Base-by-base conservation (phyloP, 1,140 invertebrate genomes). In the Hestina assimilis region DNA sequence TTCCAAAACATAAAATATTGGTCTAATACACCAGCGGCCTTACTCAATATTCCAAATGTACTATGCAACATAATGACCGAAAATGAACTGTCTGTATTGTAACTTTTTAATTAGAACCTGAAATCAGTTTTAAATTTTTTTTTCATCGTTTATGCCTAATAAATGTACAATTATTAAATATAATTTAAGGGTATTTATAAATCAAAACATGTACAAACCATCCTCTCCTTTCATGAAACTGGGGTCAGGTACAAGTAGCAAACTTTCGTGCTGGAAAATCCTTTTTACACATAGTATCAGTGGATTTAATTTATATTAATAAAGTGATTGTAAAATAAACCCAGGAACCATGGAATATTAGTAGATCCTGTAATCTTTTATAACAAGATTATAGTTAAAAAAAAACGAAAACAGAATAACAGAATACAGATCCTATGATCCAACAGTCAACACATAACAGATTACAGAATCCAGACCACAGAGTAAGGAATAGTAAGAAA, bases 51-150 rank as follows among this genome's bases (percentile, higher is more conserved):
- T 79, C 74, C 47, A 58, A 58, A 53, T 69, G 51, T 79, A 59
- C 82, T 77, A 85, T 81, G 64, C 75, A 82, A 83, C 83, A 87
- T 87, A 85, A 82, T 87, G 83, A 75, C 73, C 60, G 65, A 50
- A 14, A 62, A 58, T 69, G 8, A 54, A 38, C 28, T 58, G 59
- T 15, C 62, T 47, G 60, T 69, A 21, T 68, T 59, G 58, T 63
- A 60, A 63, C 55, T 57, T 65, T 63, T 59, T 65, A 28, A 28
- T 48, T 38, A 42, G 69, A 64, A 66, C 64, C 75, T 78, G 51
- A 65, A 75, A 71, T 42, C 20, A 20, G 54, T 15, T 46, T 8
- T 42, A 42, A 35, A 26, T 24, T 41, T 51, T 45, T 35, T 48
- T 48, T 41, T 20, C 17, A 29, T 47, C 14, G 7, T 40, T 58